Evolutionary conservation across 2,797 vertebrate species (phyloP), one percentile per base, ranked within the genome.

Genomic region (Mormyrus hasselquistii): DNA sequence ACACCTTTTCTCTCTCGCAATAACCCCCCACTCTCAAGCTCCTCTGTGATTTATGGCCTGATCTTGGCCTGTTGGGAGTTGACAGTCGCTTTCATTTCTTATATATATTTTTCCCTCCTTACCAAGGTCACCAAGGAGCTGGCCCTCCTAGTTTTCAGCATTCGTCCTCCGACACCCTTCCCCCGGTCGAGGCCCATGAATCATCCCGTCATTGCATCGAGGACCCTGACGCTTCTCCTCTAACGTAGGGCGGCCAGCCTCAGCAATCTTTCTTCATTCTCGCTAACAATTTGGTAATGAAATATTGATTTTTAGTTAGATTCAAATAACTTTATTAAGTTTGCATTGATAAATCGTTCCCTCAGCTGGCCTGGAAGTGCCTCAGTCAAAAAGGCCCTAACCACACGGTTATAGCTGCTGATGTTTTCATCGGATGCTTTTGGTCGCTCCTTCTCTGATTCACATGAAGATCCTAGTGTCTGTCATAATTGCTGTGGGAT

Each of bases 291-390:
- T 99, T 99, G 98, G 98, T 99, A 99, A 99, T 99, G 99, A 99
- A 99, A 99, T 99, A 99, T 99, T 99, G 99, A 99, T 99, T 99
- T 89, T 99, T 99, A 98, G 98, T 99, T 99, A 99, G 98, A 99
- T 99, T 99, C 97, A 99, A 99, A 99, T 99, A 97, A 98, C 98
- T 98, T 99, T 99, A 99, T 99, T 99, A 99, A 98, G 97, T 99
- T 99, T 99, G 98, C 98, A 99, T 99, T 99, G 99, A 99, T 99
- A 99, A 99, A 99, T 99, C 95, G 96, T 96, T 96, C 96, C 95
- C 89, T 73, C 38, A 93, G 95, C 94, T 95, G 92, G 95, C 95
- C 95, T 97, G 96, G 96, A 97, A 97, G 96, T 95, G 94, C 96
- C 95, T 96, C 95, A 95, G 96, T 96, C 96, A 97, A 96, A 96